Evolutionary conservation across 2,113 vertebrate genomes (phyloP).

Genomic region (Bubo blakistoni): DNA sequence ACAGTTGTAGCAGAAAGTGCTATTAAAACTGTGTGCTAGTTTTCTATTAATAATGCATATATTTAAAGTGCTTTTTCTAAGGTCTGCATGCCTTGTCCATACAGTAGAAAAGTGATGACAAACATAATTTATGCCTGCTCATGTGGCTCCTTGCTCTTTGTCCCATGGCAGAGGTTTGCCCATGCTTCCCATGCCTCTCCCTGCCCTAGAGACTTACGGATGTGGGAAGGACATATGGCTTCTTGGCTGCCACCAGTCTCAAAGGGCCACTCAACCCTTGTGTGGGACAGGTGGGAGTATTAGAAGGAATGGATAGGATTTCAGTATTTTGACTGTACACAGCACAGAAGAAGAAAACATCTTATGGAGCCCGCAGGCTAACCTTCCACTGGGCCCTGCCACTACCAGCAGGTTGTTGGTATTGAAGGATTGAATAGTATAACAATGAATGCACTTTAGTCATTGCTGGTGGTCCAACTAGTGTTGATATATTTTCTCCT

Average conservation of each 20-base stretch:
- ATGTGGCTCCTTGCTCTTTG: neutral
- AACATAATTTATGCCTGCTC: neutral
- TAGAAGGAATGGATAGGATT: neutral
- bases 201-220: neutral
- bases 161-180: neutral
- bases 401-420: neutral
- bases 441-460: neutral
- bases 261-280: neutral
- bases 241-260: neutral
- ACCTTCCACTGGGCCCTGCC: neutral
- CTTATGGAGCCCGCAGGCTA: neutral
- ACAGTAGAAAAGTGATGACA: neutral
- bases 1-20: neutral
- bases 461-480: neutral
- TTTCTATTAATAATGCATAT: constrained; percentile 48
- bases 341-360: neutral
- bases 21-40: neutral
- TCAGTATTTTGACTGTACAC: neutral
- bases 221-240: neutral
- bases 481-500: neutral
- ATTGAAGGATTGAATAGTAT: neutral
- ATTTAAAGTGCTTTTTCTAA: neutral
- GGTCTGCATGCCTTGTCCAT: neutral
- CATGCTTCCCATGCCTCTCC: neutral
- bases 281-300: neutral